Percentiles rank a stretch among this genome's conserved stretches.
phyloP scores from a whole-genome alignment of 2,888 invertebrate genomes.

The Drosophila tanythrix region DNA sequence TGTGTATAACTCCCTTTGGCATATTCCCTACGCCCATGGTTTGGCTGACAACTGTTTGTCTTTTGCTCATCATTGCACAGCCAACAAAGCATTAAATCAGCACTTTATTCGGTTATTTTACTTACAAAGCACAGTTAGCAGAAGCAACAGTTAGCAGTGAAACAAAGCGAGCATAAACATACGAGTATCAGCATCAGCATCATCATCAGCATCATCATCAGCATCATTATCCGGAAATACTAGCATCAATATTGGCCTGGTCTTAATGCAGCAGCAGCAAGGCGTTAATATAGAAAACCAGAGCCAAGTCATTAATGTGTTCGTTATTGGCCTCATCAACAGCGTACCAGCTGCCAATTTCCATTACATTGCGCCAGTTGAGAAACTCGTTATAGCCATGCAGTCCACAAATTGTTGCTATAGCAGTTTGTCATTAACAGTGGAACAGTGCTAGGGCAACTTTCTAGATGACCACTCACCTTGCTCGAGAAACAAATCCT shows the following conservation, averaged over 20 bases:
- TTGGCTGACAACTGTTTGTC: neutral
- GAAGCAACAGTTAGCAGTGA: constrained; percentile 2
- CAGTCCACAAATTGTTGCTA: constrained; percentile 79
- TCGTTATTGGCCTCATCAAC: constrained; percentile 40
- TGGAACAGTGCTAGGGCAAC: neutral
- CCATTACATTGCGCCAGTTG: constrained; percentile 78
- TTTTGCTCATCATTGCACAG: constrained; percentile 18
- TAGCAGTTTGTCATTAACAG: constrained; percentile 22
- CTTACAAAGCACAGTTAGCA: constrained; percentile 37
- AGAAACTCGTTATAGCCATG: constrained; percentile 80
- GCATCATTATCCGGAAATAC: constrained; percentile 30
- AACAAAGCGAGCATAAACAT: neutral
- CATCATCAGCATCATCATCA: constrained; percentile 30
- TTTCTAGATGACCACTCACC: constrained; percentile 51
- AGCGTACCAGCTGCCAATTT: constrained; percentile 67
- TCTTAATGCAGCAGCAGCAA: constrained; percentile 73
- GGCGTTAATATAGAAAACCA: constrained; percentile 79
- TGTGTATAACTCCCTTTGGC: neutral
- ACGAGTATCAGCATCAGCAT: constrained; percentile 6
- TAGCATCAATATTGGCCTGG: constrained; percentile 3
- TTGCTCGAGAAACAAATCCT: constrained; percentile 83
- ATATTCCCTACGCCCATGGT: neutral
- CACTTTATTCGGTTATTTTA: constrained; percentile 60
- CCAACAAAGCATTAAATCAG: constrained; percentile 57
- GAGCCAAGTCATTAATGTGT: constrained; percentile 75